Evolutionary conservation across 2,797 vertebrate genomes (phyloP).

Genomic region (Botia almorhae): DNA sequence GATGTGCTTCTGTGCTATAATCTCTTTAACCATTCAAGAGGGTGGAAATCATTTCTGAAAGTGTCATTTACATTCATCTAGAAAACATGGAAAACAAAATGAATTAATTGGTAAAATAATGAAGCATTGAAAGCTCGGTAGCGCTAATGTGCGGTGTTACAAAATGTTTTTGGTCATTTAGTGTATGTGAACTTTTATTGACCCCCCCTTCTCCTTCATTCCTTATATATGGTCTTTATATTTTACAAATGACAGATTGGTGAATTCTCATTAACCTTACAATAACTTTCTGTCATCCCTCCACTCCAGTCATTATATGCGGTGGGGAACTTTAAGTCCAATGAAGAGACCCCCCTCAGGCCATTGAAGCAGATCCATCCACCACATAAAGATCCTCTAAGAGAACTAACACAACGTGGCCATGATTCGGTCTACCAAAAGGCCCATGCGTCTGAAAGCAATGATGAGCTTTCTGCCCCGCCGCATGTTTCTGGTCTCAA

Average conservation of each 20-base stretch:
- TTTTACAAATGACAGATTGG: not conserved
- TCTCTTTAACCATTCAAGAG: conserved; percentile 12
- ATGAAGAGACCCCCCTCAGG: conserved; percentile 69
- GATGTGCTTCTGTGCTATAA: not conserved
- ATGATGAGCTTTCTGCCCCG: conserved; percentile 87
- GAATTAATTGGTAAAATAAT: not conserved
- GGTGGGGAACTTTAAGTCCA: conserved; percentile 88
- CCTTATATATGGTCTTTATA: not conserved
- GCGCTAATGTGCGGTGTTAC: not conserved
- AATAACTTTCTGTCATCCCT: not conserved
- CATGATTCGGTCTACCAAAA: conserved; percentile 89
- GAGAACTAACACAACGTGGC: conserved; percentile 86
- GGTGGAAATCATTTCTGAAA: conserved; percentile 1
- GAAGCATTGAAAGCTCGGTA: not conserved
- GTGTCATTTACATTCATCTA: not conserved
- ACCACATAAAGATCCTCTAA: conserved; percentile 81
- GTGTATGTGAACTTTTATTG: not conserved
- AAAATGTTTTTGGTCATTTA: not conserved
- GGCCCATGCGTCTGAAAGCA: conserved; percentile 89
- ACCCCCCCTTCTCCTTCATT: not conserved
- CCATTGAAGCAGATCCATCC: conserved; percentile 66
- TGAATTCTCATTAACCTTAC: not conserved
- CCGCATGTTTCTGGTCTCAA: conserved; percentile 80
- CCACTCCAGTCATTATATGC: conserved; percentile 87
- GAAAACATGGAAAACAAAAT: not conserved